Evolutionary conservation across 2,888 invertebrate genomes (phyloP).

Genomic region (Aleiodes alternator): DNA sequence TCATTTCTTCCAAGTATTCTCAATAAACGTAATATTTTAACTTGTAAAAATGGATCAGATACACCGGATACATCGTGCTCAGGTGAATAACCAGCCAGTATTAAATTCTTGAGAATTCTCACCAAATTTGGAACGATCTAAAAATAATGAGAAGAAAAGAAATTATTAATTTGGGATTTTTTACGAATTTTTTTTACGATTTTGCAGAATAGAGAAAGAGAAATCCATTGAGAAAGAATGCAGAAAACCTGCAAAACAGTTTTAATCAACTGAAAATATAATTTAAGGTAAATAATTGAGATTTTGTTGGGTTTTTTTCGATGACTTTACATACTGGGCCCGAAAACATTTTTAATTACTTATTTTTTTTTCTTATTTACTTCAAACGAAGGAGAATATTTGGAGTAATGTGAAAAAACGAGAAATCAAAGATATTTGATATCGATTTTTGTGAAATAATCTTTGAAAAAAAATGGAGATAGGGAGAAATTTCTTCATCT

Average conservation of each 20-base stretch:
- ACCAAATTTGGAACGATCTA: constrained; percentile 99
- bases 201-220: constrained; percentile 38
- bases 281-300: constrained; percentile 33
- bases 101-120: constrained; percentile 97
- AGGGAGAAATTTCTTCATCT: no score
- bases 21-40: constrained; percentile 96
- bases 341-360: constrained; percentile 8
- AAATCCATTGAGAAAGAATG: constrained; percentile 54
- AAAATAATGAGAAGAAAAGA: constrained; percentile 65
- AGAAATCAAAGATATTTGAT: no score
- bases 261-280: constrained; percentile 33
- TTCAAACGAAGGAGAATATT: no score
- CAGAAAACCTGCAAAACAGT: constrained; percentile 52
- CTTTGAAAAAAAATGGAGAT: no score
- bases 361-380: no score
- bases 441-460: no score
- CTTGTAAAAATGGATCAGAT: constrained; percentile 99
- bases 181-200: constrained; percentile 6
- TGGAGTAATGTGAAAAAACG: no score
- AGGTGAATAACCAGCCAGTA: constrained; percentile 98
- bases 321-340: neutral
- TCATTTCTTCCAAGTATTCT: constrained; percentile 97
- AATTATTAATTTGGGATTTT: constrained; percentile 29
- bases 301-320: constrained; percentile 6
- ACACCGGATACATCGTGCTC: constrained; percentile 99